A percentile compares a stretch with the other conserved stretches of the same genome.
Conservation (phyloP, 2,888 invertebrate genomes). For the Mycalesis mineus region DNA sequence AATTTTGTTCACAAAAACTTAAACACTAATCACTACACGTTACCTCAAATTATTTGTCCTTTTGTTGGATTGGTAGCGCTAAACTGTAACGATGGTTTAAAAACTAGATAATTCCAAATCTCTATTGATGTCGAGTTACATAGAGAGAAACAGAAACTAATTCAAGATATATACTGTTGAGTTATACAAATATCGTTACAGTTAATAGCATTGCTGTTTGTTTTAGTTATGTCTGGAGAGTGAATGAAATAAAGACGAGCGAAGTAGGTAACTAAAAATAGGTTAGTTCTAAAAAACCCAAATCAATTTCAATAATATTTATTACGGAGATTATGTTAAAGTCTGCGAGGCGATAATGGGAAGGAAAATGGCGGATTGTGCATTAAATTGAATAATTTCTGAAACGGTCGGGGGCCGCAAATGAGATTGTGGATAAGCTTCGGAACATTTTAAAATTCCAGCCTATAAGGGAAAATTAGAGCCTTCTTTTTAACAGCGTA, state of each 20-base stretch:
- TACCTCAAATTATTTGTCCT: no score
- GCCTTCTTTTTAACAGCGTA: constrained; percentile 5
- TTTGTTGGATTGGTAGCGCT: no score
- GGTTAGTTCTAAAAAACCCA: constrained; percentile 1
- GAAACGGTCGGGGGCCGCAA: constrained; percentile 51
- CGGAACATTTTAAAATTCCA: constrained; percentile 44
- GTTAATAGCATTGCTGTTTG: no score
- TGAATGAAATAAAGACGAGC: not conserved
- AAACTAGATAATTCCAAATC: no score
- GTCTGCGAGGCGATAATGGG: constrained; percentile 55
- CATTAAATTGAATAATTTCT: constrained; percentile 66
- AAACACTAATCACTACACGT: no score
- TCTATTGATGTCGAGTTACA: no score
- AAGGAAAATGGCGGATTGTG: constrained; percentile 53
- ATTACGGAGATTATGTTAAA: constrained; percentile 44
- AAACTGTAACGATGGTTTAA: no score
- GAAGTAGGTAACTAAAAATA: not conserved
- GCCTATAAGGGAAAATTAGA: constrained; percentile 28
- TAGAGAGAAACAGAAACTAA: no score
- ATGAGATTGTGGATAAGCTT: constrained; percentile 57
- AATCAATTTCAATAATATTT: constrained; percentile 44
- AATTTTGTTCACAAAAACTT: no score
- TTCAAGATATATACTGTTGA: no score
- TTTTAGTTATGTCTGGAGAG: no score
- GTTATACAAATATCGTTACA: no score